phyloP scores from a whole-genome alignment of 2,888 invertebrate species.

The Mycalesis mineus region DNA sequence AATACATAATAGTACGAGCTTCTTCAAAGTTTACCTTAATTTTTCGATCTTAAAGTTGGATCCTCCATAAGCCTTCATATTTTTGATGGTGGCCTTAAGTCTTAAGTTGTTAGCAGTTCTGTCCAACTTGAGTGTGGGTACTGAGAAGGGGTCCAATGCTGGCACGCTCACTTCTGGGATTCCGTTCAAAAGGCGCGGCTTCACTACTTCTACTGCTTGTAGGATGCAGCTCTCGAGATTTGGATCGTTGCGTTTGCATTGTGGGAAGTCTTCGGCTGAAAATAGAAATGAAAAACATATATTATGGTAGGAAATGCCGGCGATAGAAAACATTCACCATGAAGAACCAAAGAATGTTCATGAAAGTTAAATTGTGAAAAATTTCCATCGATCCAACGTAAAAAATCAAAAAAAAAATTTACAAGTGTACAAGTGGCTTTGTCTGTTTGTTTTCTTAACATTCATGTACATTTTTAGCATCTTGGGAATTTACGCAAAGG shows the following conservation, averaged over 20 bases:
- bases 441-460: too few relatives aligned
- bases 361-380: too few relatives aligned
- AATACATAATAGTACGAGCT: too few relatives aligned
- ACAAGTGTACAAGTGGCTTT: too few relatives aligned
- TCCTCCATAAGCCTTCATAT: slow-evolving; percentile 81
- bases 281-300: background rate
- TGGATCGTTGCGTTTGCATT: slow-evolving; percentile 81
- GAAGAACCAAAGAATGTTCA: too few relatives aligned
- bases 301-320: too few relatives aligned
- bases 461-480: too few relatives aligned
- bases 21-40: slow-evolving; percentile 80
- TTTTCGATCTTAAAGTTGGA: slow-evolving; percentile 81
- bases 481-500: too few relatives aligned
- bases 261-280: slow-evolving; percentile 80
- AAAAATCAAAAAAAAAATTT: too few relatives aligned
- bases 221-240: slow-evolving; percentile 80
- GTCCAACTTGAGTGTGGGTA: slow-evolving; percentile 83
- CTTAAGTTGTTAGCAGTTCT: slow-evolving; percentile 83
- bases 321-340: too few relatives aligned
- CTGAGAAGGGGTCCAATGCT: slow-evolving; percentile 82
- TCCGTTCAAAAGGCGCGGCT: slow-evolving; percentile 77
- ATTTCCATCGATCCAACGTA: too few relatives aligned
- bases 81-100: slow-evolving; percentile 81
- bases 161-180: slow-evolving; percentile 83
- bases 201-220: slow-evolving; percentile 77